Evolutionary conservation across 2,113 vertebrate species (phyloP).

Genomic region (Heloderma charlesbogerti): DNA sequence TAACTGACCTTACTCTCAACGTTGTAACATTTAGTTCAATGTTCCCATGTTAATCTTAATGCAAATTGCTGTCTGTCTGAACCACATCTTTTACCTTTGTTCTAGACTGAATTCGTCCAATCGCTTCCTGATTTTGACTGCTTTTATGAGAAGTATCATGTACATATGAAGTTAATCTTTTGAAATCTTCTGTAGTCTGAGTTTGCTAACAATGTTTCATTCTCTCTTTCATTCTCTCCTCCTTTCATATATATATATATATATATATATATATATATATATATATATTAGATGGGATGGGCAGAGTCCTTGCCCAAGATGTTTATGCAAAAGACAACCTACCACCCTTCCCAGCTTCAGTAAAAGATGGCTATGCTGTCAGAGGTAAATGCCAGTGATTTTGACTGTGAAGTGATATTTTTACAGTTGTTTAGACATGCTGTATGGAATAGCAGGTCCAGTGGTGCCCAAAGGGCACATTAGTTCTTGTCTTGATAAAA

Average conservation of each 20-base stretch:
- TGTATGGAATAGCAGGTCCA: background rate
- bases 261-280: slow-evolving; percentile 7
- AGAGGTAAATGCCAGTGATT: slow-evolving; percentile 84
- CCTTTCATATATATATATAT: slow-evolving; percentile 37
- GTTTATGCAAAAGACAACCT: slow-evolving; percentile 99
- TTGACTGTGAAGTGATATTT: background rate
- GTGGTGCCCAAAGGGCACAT: background rate
- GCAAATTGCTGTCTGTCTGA: slow-evolving; percentile 28
- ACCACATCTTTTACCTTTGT: slow-evolving; percentile 36
- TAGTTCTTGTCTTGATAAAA: background rate
- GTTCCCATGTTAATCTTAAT: slow-evolving; percentile 4
- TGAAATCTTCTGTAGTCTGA: slow-evolving; percentile 8
- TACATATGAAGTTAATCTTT: background rate
- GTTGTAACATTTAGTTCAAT: slow-evolving; percentile 11
- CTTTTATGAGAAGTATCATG: slow-evolving; percentile 23
- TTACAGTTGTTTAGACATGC: slow-evolving; percentile 35
- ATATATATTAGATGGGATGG: slow-evolving; percentile 92
- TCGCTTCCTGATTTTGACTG: slow-evolving; percentile 28
- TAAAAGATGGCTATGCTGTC: slow-evolving; percentile 99
- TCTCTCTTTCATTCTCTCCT: slow-evolving; percentile 41
- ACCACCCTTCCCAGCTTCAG: slow-evolving; percentile 97
- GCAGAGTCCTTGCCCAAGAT: slow-evolving; percentile 98
- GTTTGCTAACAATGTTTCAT: slow-evolving; percentile 39
- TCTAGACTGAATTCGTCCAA: slow-evolving; percentile 33
- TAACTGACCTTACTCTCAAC: slow-evolving; percentile 8